These are phyloP conservation scores for Axis porcinus DNA, from an alignment of 2,113 vertebrate genomes.

Conservation along the genomic window DNA sequence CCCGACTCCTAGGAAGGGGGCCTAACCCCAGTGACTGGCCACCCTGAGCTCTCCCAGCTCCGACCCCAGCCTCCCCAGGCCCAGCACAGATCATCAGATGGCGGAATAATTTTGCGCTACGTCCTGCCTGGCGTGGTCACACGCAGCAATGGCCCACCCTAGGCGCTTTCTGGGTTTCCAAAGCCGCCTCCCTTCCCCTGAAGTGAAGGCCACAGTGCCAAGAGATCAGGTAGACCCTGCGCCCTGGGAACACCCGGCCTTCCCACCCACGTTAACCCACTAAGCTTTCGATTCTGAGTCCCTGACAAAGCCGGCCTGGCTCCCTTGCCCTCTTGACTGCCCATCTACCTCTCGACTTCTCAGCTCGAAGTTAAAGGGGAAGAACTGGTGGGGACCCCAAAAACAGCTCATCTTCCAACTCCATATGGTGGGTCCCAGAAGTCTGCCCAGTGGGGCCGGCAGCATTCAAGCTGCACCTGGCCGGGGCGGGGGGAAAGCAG, in stretches of 20 bases:
- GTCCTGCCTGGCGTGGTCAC: rapidly evolving
- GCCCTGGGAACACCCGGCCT: rapidly evolving
- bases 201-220: neutral
- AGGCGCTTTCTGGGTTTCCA: neutral
- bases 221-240: neutral
- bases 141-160: rapidly evolving
- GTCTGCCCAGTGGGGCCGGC: neutral
- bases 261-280: neutral
- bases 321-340: neutral
- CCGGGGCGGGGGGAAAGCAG: rapidly evolving
- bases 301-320: neutral
- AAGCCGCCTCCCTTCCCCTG: rapidly evolving
- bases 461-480: rapidly evolving
- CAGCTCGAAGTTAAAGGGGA: neutral
- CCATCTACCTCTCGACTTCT: neutral
- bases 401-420: neutral
- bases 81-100: rapidly evolving
- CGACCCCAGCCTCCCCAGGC: neutral
- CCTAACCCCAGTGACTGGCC: rapidly evolving
- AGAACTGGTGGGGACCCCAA: neutral
- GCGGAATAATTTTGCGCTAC: neutral
- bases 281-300: neutral
- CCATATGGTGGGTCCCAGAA: rapidly evolving
- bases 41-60: rapidly evolving
- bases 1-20: rapidly evolving